Base-by-base conservation (phyloP, 2,113 vertebrate genomes). In the Epinephelus fuscoguttatus region DNA sequence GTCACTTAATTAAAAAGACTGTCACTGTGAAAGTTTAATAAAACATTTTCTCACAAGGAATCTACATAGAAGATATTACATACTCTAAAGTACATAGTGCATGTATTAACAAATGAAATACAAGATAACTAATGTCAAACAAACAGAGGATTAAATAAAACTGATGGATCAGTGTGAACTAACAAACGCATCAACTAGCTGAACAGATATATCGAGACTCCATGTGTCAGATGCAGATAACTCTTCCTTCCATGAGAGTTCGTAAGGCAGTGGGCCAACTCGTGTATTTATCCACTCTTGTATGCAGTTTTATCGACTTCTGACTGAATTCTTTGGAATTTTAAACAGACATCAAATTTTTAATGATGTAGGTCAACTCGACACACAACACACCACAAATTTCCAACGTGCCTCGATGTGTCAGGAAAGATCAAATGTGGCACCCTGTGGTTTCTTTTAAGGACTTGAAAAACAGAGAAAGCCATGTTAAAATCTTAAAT, bases 291-390 rank as follows among this genome's bases (percentile, higher is more conserved):
- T 17, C 55, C 40, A 47, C 37, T 45, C 15, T 56, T 40, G 1
- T 47, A 30, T 30, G 23, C 56, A 9, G 9, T 61, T 50, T 50
- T 33, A 74, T 74, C 7, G 9, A 33, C 21, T 61, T 74, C 19
- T 74, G 23, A 30, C 56, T 47, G 25, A 73, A n/a, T 73, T 47
- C 6, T 59, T 72, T 53, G 23, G 10, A 56, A 55, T 59, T 72
- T 37, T 15, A 18, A 71, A 55, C 25, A 21, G 27, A 37, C 4
- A 42, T 45, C 37, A 45, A 17, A 59, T 19, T 13, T 19, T 30
- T 10, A 49, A 50, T 61, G 18, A 74, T 61, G 42, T 74, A 61
- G 42, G 42, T 61, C 42, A 42, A 17, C 19, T 40, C 68, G 5
- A 27, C 57, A 27, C 13, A 59, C 25, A 59, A 66, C 40, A 40